phyloP scores from a whole-genome alignment of 2,888 invertebrate species.

The Actias luna region DNA sequence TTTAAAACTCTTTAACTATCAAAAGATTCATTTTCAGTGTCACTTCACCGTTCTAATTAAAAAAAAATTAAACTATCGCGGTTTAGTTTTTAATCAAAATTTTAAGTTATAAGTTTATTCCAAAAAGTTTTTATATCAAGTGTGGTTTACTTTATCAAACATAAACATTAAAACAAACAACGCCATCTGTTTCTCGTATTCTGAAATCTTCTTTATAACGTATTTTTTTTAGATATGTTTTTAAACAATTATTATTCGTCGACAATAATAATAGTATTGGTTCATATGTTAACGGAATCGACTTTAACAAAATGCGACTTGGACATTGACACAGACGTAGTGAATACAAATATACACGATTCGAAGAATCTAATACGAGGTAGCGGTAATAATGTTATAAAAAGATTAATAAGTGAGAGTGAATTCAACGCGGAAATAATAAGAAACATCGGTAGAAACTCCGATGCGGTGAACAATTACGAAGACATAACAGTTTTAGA shows the following conservation, averaged over 20 bases:
- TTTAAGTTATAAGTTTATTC: not conserved
- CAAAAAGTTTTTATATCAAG: not conserved
- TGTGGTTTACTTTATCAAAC: not conserved
- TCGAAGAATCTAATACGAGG: slow-evolving; percentile 37
- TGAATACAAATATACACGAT: slow-evolving; percentile 48
- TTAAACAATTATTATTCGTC: not conserved
- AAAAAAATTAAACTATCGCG: not conserved
- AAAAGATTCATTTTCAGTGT: too few relatives aligned
- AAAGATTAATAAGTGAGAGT: slow-evolving; percentile 49
- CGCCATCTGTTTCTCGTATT: slow-evolving; percentile 7
- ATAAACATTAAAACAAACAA: not conserved
- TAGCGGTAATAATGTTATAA: slow-evolving; percentile 39
- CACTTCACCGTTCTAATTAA: not conserved
- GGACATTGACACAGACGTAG: slow-evolving; percentile 34
- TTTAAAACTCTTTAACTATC: too few relatives aligned
- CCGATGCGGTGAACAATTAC: slow-evolving; percentile 54
- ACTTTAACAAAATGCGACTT: slow-evolving; percentile 5
- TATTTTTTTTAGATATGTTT: not conserved
- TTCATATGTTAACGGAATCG: not conserved
- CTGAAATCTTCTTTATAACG: not conserved
- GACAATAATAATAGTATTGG: not conserved
- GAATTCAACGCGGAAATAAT: slow-evolving; percentile 49
- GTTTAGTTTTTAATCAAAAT: not conserved
- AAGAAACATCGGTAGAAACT: slow-evolving; percentile 43
- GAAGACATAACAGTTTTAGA: slow-evolving; percentile 70